Base-by-base conservation (phyloP, 2,113 vertebrate species). In the Myiagra hebetior region DNA sequence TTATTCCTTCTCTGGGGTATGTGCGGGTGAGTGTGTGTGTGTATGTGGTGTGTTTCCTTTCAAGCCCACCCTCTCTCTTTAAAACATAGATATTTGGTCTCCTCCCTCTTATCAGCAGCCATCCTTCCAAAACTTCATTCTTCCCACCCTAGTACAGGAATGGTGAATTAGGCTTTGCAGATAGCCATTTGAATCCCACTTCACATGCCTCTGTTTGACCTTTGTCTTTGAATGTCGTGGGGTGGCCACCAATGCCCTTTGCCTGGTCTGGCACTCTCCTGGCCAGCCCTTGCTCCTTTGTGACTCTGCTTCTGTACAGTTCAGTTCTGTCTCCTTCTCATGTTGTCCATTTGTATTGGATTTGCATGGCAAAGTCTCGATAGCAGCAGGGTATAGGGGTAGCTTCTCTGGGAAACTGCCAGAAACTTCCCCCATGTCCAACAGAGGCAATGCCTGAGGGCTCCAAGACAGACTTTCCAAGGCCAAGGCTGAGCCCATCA, bases 361-460 rank as follows among this genome's bases (percentile, higher is more conserved):
- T 67, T 50, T 50, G 20, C 35, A 20, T 26, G 35, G 30, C 35
- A 62, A 60, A 24, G 12, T 57, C 35, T 67, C 50, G 44, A 42
- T 17, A 35, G 42, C 0, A 2, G 30, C 3, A 3, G 30, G 3
- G 3, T 12, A 10, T 2, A 11, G 16, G 16, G 20, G 9, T 47
- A 10, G 8, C 30, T 85, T 75, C 70, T 65, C 24, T 31, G 10
- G 26, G 33, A 49, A 35, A 3, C 20, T 67, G 16, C 21, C 35
- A 42, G 72, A 67, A 41, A 16, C 44, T 31, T 57, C 24, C 10
- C 13, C 24, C 4, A 1, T 42, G 31, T 41, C 35, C 13, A 9
- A 17, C 7, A 50, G 24, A 42, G 20, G 31, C 21, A 42, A 9
- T 35, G 11, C 35, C 60, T 57, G 42, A 5, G 20, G 42, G 16